Conservation (phyloP, 2,113 vertebrate species). For the Microcebus lehilahytsara region DNA sequence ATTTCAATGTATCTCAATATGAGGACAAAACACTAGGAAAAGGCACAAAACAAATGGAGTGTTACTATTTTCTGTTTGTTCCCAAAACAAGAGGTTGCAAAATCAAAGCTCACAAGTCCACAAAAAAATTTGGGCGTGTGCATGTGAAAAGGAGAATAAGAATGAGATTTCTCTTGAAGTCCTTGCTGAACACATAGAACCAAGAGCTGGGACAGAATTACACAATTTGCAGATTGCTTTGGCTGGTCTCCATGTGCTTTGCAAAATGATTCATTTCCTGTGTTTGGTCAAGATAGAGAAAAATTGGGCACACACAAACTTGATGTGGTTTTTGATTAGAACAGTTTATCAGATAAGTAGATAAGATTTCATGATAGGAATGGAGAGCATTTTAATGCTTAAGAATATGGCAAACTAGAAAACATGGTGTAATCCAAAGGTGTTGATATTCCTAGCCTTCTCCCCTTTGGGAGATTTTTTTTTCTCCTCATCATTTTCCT, state of each 20-base stretch:
- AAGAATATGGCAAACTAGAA: background rate
- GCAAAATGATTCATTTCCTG: slow-evolving; percentile 69
- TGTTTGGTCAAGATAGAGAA: slow-evolving; percentile 75
- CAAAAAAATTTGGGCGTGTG: background rate
- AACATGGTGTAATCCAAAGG: background rate
- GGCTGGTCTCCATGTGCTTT: slow-evolving; percentile 51
- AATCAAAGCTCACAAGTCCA: slow-evolving; percentile 36
- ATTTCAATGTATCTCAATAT: background rate
- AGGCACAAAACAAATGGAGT: slow-evolving; percentile 14
- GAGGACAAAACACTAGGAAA: background rate
- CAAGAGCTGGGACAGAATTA: slow-evolving; percentile 18
- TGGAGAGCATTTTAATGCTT: slow-evolving; percentile 39
- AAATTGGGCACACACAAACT: slow-evolving; percentile 48
- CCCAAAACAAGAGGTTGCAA: slow-evolving; percentile 46
- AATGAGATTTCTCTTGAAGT: slow-evolving; percentile 54
- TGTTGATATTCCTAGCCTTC: background rate
- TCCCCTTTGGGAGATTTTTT: background rate
- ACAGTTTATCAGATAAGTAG: slow-evolving; percentile 57
- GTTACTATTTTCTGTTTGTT: slow-evolving; percentile 47
- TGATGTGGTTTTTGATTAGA: slow-evolving; percentile 58
- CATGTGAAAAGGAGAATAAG: slow-evolving; percentile 50
- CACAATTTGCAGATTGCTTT: slow-evolving; percentile 64
- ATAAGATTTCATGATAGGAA: slow-evolving; percentile 45
- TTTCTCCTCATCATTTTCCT: background rate
- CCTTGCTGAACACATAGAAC: slow-evolving; percentile 50